phyloP scores from a whole-genome alignment of 2,113 vertebrate genomes.

The Natator depressus region DNA sequence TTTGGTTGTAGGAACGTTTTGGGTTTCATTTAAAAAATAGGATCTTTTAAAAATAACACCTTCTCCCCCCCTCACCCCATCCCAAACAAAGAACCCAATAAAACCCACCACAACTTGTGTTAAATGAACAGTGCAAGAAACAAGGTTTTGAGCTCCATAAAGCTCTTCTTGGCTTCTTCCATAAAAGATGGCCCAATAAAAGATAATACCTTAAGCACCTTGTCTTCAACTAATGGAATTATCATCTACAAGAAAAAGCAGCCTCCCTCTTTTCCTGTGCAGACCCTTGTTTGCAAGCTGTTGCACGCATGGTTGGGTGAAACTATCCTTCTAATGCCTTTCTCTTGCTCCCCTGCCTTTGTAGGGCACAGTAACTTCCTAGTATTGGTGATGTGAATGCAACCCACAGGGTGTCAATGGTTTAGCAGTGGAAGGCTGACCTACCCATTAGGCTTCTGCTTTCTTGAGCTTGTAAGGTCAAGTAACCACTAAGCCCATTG shows the following conservation, averaged over 20 bases:
- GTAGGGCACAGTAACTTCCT: background rate
- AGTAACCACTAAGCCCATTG: constrained; percentile 35
- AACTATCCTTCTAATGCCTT: background rate
- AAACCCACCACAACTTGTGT: no score
- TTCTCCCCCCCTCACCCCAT: no score
- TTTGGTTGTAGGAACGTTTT: background rate
- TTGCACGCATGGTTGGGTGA: background rate
- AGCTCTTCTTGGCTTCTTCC: no score
- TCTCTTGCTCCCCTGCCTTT: background rate
- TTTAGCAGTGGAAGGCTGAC: background rate
- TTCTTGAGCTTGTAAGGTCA: constrained; percentile 54
- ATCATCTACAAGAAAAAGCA: background rate
- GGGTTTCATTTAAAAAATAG: background rate
- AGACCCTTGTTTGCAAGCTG: background rate
- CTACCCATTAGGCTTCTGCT: constrained; percentile 36
- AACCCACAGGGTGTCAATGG: background rate
- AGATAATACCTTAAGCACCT: no score
- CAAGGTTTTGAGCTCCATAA: no score
- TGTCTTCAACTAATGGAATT: no score
- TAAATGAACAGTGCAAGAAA: no score
- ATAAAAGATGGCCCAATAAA: no score
- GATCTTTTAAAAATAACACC: background rate
- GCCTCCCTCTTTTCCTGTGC: background rate
- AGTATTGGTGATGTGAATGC: constrained; percentile 14
- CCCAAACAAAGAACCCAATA: no score